These are phyloP conservation scores for Nothoprocta perdicaria DNA, from an alignment of 2,113 vertebrate species.

Conservation along the genomic window DNA sequence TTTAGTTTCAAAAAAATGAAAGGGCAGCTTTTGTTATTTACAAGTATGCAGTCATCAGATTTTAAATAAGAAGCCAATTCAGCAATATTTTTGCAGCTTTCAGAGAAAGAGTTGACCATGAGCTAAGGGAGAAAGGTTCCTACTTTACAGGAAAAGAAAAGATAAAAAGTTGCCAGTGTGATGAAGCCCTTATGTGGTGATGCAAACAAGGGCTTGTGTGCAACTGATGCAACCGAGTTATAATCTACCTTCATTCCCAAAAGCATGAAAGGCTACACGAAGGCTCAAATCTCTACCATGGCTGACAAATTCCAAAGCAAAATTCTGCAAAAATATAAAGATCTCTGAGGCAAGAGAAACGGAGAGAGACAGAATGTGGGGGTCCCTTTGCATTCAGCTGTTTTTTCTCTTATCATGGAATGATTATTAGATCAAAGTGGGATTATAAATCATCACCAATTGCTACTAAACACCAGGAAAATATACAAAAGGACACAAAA, in stretches of 20 bases:
- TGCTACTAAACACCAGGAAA: neutral
- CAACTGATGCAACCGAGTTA: neutral
- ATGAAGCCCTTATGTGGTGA: neutral
- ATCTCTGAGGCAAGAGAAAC: neutral
- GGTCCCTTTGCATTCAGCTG: neutral
- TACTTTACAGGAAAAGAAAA: neutral
- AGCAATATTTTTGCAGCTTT: neutral
- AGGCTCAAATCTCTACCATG: neutral
- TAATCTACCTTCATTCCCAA: neutral
- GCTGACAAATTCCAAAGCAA: neutral
- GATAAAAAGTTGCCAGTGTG: neutral
- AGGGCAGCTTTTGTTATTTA: neutral
- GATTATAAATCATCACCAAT: neutral
- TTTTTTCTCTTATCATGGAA: neutral
- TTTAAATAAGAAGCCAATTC: neutral
- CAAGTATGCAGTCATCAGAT: neutral
- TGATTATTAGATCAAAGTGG: neutral
- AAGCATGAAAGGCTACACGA: neutral
- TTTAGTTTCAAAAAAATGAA: too few species aligned
- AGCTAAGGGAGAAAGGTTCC: neutral
- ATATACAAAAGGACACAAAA: neutral
- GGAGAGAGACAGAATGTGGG: neutral
- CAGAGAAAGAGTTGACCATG: neutral
- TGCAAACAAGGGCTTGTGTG: neutral
- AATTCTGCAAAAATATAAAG: neutral